Evolutionary conservation across 2,888 invertebrate genomes (phyloP), one percentile per base, ranked within the genome.

Genomic region (Chymomyza amoena): DNA sequence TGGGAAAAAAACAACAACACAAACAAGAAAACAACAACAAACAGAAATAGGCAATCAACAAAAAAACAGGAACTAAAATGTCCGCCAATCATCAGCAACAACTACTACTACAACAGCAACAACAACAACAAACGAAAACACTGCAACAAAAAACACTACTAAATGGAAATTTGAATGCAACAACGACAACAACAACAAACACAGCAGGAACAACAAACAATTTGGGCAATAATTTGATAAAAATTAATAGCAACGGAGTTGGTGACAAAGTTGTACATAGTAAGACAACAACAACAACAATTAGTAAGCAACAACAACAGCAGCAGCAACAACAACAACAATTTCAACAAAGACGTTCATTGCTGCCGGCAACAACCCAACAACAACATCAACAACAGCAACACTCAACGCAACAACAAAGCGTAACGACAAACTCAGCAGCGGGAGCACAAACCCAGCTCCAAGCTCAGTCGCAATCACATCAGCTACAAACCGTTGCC

Each of bases 401-500:
- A 66, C 86, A 82, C 50, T 66, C 80, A 73, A 18, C 81, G 68
- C 82, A 88, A 20, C 88, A 79, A 76, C 79, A 73, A 74, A 81
- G 80, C 84, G 80, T 76, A 77, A 80, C 84, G 70, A 59, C 78
- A 73, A 64, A 80, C 61, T 64, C 79, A 66, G 59, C 78, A 73
- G 72, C 76, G 52, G 54, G 78, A 62, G 68, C 76, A 45, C 68
- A 77, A 68, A 78, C 61, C 72, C 76, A 28, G 72, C 88, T 61
- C 73, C 72, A 61, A 64, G 61, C 75, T 73, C 66, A 69, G 72
- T 20, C 69, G 51, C 87, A 84, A 69, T 76, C 89, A 69, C 87
- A 90, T 78, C 91, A 91, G 81, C 81, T 90, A 64, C 91, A 91
- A 80, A 90, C 90, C 54, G 87, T 91, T 73, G 90, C 90, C 73